Percentiles rank a stretch among this genome's conserved stretches.
Conservation (phyloP, 2,888 invertebrate species). For the Xestia c-nigrum region DNA sequence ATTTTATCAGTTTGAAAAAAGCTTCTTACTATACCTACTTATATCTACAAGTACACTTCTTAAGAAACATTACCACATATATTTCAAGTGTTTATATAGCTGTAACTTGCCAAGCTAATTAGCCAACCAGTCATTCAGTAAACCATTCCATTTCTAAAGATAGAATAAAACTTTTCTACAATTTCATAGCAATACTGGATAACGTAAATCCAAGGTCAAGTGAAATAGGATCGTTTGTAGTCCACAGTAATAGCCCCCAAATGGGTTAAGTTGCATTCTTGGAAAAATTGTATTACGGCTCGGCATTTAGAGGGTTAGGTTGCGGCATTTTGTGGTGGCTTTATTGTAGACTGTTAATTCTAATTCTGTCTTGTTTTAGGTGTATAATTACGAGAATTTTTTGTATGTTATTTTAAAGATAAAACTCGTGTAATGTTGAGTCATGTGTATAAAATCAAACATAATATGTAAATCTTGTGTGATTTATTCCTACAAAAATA, state of each 20-base stretch:
- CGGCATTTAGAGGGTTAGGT: slow-evolving; percentile 61
- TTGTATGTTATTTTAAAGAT: background rate
- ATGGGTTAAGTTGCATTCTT: slow-evolving; percentile 66
- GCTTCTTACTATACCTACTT: background rate
- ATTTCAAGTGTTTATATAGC: background rate
- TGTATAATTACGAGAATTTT: slow-evolving; percentile 23
- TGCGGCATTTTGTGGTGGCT: slow-evolving; percentile 39
- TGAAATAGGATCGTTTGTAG: slow-evolving; percentile 45
- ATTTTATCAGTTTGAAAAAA: background rate
- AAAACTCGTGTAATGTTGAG: background rate
- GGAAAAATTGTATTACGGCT: slow-evolving; percentile 62
- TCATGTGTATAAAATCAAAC: background rate
- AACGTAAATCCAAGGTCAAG: slow-evolving; percentile 58
- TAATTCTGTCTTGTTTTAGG: slow-evolving; percentile 41
- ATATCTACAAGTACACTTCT: too few species aligned
- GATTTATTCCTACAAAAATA: background rate
- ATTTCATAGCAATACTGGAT: slow-evolving; percentile 31
- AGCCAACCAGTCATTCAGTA: background rate
- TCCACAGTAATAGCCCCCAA: slow-evolving; percentile 49
- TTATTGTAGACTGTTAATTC: slow-evolving; percentile 47
- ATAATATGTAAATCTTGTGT: background rate
- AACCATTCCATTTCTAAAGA: background rate
- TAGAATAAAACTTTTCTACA: slow-evolving; percentile 19
- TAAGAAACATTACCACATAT: background rate
- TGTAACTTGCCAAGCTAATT: background rate